Conservation (phyloP, 2,113 vertebrate genomes). For the Fukomys damarensis region DNA sequence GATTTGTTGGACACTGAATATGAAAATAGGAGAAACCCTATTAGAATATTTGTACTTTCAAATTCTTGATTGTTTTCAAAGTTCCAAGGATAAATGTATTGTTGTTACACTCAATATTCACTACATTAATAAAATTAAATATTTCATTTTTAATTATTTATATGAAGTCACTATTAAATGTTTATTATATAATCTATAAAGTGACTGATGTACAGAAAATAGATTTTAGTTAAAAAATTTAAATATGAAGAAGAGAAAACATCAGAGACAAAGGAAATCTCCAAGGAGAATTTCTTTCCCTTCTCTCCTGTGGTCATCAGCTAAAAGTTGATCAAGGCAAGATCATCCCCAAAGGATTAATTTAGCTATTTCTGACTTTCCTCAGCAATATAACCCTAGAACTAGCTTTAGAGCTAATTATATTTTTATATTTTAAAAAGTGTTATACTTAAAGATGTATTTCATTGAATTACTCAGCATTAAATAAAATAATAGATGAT, state of each 20-base stretch:
- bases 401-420: not conserved
- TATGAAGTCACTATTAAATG: not conserved
- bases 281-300: not conserved
- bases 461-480: not conserved
- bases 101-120: not conserved
- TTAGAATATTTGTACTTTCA: not conserved
- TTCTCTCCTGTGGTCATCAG: not conserved
- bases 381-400: not conserved
- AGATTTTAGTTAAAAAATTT: conserved; percentile 15
- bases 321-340: not conserved
- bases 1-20: not conserved
- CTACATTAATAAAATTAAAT: not conserved
- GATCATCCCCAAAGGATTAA: not conserved
- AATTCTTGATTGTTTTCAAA: not conserved
- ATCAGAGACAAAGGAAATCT: not conserved
- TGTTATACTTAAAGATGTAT: not conserved
- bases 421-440: not conserved
- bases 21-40: not conserved
- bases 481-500: conserved; percentile 13
- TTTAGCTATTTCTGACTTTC: conserved; percentile 38
- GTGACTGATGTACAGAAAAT: not conserved
- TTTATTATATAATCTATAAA: not conserved
- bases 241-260: not conserved
- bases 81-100: not conserved
- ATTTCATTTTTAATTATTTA: not conserved